Base-by-base conservation (phyloP, 2,113 vertebrate species). In the Sinosuthora webbiana region DNA sequence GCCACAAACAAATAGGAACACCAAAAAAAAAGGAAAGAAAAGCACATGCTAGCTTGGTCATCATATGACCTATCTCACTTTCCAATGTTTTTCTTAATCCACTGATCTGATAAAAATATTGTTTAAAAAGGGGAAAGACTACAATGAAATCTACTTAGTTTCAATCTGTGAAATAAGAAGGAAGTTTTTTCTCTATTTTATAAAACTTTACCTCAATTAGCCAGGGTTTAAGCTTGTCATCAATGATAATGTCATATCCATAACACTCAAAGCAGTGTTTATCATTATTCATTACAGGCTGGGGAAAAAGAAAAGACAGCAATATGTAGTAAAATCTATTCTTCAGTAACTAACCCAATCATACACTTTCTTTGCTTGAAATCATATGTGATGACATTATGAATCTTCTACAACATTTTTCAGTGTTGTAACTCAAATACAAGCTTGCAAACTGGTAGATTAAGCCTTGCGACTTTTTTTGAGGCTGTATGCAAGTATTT, bases 211-310 rank as follows among this genome's bases (percentile, higher is more conserved):
- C 99, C 99, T 99, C 99, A 23, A 99, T 99, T 41, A 99, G 98
- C 99, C 99, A 99, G 3, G 99, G 99, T 96, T 99, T 99, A 84
- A 99, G 98, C 94, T 97, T 99, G 97, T 99, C 99, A 59, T 99
- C 99, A 22, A 99, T 99, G 89, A 99, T 99, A 97, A 99, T 99
- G 97, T 99, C 99, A 64, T 99, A 99, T 28, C 99, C 99, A 4
- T 99, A 99, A 93, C 99, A 99, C 74, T 99, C 99, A 52, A 99
- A 99, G 97, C 99, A 99, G 97, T 99, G 99, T 83, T 99, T 99
- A 97, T 99, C 99, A 15, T 99, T 99, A 97, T 99, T 99, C 99
- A 99, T 99, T 91, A 99, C 99, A 7, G 99, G 99, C 99, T 99
- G 31, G 21, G 74, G 49, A 53, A 79, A 2, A 27, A 47, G 39